Evolutionary conservation across 2,797 vertebrate species (phyloP), one percentile per base, ranked within the genome.

Genomic region (Poeciliopsis paucimaculata): DNA sequence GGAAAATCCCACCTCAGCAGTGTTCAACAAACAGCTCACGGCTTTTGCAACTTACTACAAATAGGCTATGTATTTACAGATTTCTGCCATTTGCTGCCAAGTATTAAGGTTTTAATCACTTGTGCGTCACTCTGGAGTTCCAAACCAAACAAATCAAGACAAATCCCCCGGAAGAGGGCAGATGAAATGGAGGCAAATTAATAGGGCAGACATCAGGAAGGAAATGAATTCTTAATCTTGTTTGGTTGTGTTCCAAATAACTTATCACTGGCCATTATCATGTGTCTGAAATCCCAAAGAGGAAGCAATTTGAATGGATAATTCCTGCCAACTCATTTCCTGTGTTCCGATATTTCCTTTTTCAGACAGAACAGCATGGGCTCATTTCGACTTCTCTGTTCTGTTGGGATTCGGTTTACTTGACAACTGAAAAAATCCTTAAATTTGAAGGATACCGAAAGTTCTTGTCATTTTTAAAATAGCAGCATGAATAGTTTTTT

Each of bases 221-320:
- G 90, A 95, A 93, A 92, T 91, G 53, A 91, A 93, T 90, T 80
- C 87, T 82, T 90, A 94, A 95, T 92, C 90, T 90, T 85, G 73
- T 89, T 91, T 90, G 86, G 86, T 83, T 89, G 75, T 28, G 79
- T 88, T 93, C 92, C 87, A 93, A 88, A 90, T 81, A 93, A 91
- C 88, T 93, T 94, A 95, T 94, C 94, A 86, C 90, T 86, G 81
- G 73, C 88, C 81, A 85, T 93, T 92, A 95, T 95, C 90, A 66
- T 82, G 85, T 88, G 92, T 91, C 90, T 86, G 86, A 92, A 92
- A 89, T 90, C 88, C 86, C 82, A 88, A 85, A 92, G 86, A 94
- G 94, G 94, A 96, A 94, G 94, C 84, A 84, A 94, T 95, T 94
- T 94, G 92, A 96, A 95, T 90, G 90, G 90, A 95, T 94, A 86